Conservation (phyloP, 2,797 vertebrate species). For the Rallus crepitans region DNA sequence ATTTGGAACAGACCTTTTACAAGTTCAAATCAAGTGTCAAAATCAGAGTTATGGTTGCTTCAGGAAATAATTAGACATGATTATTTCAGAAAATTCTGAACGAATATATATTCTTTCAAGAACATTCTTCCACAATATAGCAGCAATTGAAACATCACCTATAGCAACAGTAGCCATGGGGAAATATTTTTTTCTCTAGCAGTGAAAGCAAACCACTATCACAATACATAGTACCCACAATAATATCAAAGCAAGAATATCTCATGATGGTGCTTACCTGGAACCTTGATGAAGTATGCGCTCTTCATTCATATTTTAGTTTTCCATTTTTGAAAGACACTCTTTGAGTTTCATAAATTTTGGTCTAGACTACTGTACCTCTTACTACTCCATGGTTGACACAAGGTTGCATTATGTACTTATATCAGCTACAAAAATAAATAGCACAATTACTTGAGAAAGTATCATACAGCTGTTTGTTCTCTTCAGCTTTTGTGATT, state of each 20-base stretch:
- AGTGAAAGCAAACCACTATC: background rate
- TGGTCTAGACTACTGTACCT: background rate
- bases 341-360: background rate
- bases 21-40: background rate
- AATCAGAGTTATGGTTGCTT: background rate
- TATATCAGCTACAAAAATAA: background rate
- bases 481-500: background rate
- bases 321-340: background rate
- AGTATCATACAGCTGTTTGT: background rate
- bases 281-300: background rate
- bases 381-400: background rate
- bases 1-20: background rate
- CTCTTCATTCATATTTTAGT: background rate
- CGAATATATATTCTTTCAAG: background rate
- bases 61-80: background rate
- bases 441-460: background rate
- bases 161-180: constrained; percentile 67
- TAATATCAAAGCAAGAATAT: background rate
- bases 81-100: constrained; percentile 29
- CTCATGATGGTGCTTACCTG: background rate
- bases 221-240: background rate
- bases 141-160: constrained; percentile 39
- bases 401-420: background rate
- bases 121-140: constrained; percentile 5
- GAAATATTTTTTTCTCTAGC: constrained; percentile 23